Conservation (phyloP, 2,113 vertebrate species). For the Empidonax traillii region DNA sequence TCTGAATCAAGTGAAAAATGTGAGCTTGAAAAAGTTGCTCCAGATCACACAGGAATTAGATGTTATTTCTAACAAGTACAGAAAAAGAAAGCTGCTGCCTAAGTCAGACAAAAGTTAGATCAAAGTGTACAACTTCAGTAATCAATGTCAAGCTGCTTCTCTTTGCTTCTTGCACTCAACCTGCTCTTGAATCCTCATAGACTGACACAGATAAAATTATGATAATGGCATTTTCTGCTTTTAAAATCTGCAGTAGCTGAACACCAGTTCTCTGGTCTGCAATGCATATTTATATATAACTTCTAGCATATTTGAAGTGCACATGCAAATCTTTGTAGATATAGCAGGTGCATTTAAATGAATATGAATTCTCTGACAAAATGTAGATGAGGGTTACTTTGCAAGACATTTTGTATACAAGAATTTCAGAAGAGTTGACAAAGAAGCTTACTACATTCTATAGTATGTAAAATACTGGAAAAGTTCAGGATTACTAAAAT, state of each 20-base stretch:
- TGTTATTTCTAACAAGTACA: not conserved
- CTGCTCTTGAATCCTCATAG: not conserved
- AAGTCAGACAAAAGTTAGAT: not conserved
- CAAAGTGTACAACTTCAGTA: not conserved
- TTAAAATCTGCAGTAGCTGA: not conserved
- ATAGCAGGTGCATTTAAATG: not conserved
- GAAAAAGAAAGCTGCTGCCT: not conserved
- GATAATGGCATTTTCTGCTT: not conserved
- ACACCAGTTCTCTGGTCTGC: not conserved
- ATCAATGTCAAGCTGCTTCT: not conserved
- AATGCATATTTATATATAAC: not conserved
- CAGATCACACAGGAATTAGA: not conserved
- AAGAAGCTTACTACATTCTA: not conserved
- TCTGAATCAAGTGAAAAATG: not conserved
- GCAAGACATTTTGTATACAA: not conserved
- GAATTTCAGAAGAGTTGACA: not conserved
- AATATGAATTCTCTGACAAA: not conserved
- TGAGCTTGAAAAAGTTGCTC: not conserved
- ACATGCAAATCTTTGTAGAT: not conserved
- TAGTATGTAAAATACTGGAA: not conserved
- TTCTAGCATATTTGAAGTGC: not conserved
- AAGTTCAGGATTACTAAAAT: not conserved
- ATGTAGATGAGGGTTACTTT: not conserved
- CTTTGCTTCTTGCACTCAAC: not conserved
- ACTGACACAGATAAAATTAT: not conserved